Evolutionary conservation across 2,888 invertebrate genomes (phyloP), one percentile per base, ranked within the genome.

Genomic region (Timandra comae): DNA sequence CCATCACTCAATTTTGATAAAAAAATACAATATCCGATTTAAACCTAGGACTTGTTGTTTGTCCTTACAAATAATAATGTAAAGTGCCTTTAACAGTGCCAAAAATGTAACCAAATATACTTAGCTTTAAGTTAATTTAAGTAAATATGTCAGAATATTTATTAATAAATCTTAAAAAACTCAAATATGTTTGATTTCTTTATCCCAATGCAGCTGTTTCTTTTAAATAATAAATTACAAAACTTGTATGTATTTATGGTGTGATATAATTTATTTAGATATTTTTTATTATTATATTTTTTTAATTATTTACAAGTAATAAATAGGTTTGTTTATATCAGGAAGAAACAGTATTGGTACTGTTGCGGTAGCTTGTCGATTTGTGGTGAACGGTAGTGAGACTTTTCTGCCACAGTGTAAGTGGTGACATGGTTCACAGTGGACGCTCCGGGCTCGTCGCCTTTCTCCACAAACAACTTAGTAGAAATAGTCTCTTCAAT

Each of bases 371-470:
- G 45, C 16, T 55, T 63, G 34, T 78, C 74, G 20, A 79, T 67
- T 35, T 76, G 64, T 1, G 84, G 82, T 0, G 67, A 69, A 46
- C 55, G 77, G 33, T 75, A 84, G 38, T 80, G 77, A 0, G 81
- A 63, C 34, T 81, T 82, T 29, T 84, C 85, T 2, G 74, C 67
- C 2, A 84, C 42, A 0, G 81, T 79, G 43, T 84, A 84, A 0
- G 75, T 78, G 56, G 69, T 85, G 0, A 84, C 69, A 29, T 84
- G 84, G 38, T 80, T 79, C 1, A 85, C 77, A 4, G 77, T 74
- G 0, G 78, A 63, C 0, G 72, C 50, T 0, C 81, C 84, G 0
- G 76, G 76, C 12, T 77, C 75, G 0, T 72, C 72, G 0, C 77
- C 80, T 3, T 69, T 66, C 11, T 78, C 73, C 0, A 85, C 66